Percentiles rank a stretch among this genome's conserved stretches.
Conservation (phyloP, 2,888 invertebrate genomes). For the Zygaena filipendulae region DNA sequence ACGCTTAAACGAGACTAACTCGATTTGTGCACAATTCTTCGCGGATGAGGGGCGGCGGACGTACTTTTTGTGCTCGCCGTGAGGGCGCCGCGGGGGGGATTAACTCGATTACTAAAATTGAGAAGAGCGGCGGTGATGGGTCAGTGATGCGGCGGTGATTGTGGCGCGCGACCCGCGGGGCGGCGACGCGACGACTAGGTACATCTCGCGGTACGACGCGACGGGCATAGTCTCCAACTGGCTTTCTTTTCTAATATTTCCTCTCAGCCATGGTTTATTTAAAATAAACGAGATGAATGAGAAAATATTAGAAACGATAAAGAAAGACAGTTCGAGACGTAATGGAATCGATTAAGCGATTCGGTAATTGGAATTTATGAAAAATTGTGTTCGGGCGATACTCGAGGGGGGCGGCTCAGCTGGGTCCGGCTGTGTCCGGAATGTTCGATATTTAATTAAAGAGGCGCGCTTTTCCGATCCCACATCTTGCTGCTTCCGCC, state of each 20-base stretch:
- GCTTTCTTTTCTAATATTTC: not conserved
- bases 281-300: not conserved
- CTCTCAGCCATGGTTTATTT: not conserved
- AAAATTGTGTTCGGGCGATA: too few species aligned
- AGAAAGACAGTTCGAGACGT: constrained; percentile 5
- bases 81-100: constrained; percentile 25
- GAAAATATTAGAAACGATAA: constrained; percentile 7
- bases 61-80: constrained; percentile 14
- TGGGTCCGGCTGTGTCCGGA: too few species aligned
- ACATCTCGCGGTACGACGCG: too few species aligned
- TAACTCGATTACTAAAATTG: constrained; percentile 39
- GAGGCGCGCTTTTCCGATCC: too few species aligned
- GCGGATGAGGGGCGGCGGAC: too few species aligned
- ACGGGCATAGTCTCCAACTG: not conserved
- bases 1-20: constrained; percentile 36
- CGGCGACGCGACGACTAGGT: too few species aligned
- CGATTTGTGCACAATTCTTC: constrained; percentile 31
- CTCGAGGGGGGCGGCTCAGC: too few species aligned
- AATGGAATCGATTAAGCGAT: too few species aligned
- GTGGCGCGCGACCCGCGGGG: too few species aligned
- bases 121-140: constrained; percentile 27
- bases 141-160: constrained; percentile 27
- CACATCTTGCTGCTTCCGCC: too few species aligned
- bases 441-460: constrained; percentile 34
- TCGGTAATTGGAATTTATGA: too few species aligned